Evolutionary conservation across 2,888 invertebrate species (phyloP).

Genomic region (Calameuta pallipes): DNA sequence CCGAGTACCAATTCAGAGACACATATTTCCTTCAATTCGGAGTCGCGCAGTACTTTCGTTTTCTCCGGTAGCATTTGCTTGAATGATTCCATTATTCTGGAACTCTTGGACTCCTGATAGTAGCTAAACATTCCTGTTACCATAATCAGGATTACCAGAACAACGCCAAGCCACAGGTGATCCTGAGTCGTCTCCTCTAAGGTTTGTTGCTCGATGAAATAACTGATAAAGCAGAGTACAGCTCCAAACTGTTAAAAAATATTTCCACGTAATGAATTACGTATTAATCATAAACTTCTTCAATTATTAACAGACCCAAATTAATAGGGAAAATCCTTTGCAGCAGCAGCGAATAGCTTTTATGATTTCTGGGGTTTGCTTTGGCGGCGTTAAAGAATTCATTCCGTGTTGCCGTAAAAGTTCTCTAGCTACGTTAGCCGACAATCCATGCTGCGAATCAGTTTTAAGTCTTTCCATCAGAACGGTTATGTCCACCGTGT

Average conservation of each 20-base stretch:
- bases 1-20: slow-evolving; percentile 79
- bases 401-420: slow-evolving; percentile 73
- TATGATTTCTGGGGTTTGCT: slow-evolving; percentile 75
- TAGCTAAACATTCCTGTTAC: slow-evolving; percentile 74
- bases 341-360: slow-evolving; percentile 77
- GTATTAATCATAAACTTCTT: neutral
- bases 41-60: slow-evolving; percentile 76
- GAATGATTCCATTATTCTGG: slow-evolving; percentile 85
- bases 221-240: slow-evolving; percentile 76
- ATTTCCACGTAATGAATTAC: neutral
- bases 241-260: slow-evolving; percentile 69
- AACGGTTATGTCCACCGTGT: slow-evolving; percentile 31
- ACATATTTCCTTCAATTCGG: slow-evolving; percentile 70
- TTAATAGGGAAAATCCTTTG: slow-evolving; percentile 68
- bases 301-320: slow-evolving; percentile 36
- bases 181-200: slow-evolving; percentile 35
- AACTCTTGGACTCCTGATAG: slow-evolving; percentile 76
- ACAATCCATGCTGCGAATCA: slow-evolving; percentile 67
- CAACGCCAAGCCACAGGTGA: slow-evolving; percentile 71
- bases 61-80: slow-evolving; percentile 79
- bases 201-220: slow-evolving; percentile 60
- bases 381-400: slow-evolving; percentile 79
- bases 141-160: slow-evolving; percentile 70
- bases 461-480: slow-evolving; percentile 35
- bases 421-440: slow-evolving; percentile 70